These are phyloP conservation scores for Pampus argenteus DNA, from an alignment of 2,797 vertebrate species.

Conservation along the genomic window DNA sequence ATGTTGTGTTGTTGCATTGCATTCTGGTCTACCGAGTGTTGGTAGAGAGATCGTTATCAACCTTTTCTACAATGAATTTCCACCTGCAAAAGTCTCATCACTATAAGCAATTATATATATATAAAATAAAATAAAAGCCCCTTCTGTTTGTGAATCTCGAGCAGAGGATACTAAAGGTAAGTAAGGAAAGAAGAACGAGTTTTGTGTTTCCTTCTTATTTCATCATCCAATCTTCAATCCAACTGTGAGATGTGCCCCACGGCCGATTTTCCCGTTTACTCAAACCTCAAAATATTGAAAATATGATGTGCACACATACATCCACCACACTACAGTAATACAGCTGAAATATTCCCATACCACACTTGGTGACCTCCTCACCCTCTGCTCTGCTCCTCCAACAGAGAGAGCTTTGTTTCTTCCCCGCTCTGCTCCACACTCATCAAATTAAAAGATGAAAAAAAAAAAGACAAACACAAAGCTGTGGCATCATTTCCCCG, in stretches of 20 bases:
- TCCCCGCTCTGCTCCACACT: slow-evolving; percentile 10
- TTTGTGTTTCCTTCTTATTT: slow-evolving; percentile 72
- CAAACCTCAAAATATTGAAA: slow-evolving; percentile 56
- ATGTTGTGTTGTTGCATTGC: not conserved
- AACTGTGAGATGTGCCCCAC: slow-evolving; percentile 42
- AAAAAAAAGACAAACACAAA: slow-evolving; percentile 15
- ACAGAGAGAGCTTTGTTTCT: slow-evolving; percentile 14
- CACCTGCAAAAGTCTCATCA: not conserved
- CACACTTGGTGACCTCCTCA: slow-evolving; percentile 31
- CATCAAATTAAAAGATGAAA: slow-evolving; percentile 30
- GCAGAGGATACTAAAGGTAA: slow-evolving; percentile 54
- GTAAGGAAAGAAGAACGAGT: slow-evolving; percentile 3
- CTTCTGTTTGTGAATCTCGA: slow-evolving; percentile 38
- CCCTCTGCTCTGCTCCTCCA: slow-evolving; percentile 9
- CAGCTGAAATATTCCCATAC: slow-evolving; percentile 19
- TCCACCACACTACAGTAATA: slow-evolving; percentile 28
- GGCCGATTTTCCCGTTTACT: slow-evolving; percentile 35
- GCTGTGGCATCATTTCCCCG: slow-evolving; percentile 15
- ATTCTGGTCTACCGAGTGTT: not conserved
- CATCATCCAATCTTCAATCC: slow-evolving; percentile 73
- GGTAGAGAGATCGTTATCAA: not conserved
- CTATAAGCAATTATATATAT: not conserved
- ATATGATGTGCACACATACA: slow-evolving; percentile 33
- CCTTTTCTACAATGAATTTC: not conserved
- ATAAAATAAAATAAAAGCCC: no score